Evolutionary conservation across 2,113 vertebrate species (phyloP).

Genomic region (Leiothrix lutea): DNA sequence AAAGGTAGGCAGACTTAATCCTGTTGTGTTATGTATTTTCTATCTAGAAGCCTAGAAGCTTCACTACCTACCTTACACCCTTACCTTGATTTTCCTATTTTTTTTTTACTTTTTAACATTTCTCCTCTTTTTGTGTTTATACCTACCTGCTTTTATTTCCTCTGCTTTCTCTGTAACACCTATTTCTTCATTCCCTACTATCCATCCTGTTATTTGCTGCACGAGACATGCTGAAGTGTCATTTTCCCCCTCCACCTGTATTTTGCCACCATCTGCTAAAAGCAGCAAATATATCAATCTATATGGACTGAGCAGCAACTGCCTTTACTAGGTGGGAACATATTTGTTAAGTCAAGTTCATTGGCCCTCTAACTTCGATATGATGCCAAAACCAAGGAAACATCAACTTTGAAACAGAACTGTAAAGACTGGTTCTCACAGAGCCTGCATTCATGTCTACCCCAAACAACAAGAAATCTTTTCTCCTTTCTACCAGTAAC

Average conservation of each 20-base stretch:
- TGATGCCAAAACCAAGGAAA: background rate
- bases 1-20: background rate
- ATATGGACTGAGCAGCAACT: background rate
- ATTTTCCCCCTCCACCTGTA: background rate
- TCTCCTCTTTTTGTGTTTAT: background rate
- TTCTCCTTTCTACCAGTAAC: background rate
- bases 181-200: background rate
- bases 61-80: accelerated
- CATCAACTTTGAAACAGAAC: background rate
- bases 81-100: background rate
- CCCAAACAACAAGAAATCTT: background rate
- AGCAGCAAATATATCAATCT: background rate
- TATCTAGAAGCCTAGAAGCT: background rate
- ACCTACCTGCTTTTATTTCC: background rate
- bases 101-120: background rate
- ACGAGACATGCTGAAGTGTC: background rate
- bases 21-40: background rate
- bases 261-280: background rate
- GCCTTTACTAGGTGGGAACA: background rate
- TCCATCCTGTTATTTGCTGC: background rate
- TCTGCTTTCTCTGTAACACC: background rate
- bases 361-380: background rate
- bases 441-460: background rate
- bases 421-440: background rate
- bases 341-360: background rate